Conservation (phyloP, 2,797 vertebrate species). For the Percopsis omiscomaycus region DNA sequence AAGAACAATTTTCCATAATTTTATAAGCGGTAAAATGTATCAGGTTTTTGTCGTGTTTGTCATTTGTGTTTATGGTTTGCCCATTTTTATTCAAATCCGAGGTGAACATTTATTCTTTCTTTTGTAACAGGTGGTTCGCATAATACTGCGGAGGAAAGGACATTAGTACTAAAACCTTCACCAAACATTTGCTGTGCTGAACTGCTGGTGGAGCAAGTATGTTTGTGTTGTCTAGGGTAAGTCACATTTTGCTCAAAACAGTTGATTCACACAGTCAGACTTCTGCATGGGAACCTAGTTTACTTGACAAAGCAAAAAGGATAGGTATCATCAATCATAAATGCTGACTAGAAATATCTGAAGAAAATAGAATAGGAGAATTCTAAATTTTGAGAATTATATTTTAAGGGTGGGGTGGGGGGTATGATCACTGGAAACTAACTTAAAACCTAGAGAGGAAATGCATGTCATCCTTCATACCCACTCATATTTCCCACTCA, state of each 20-base stretch:
- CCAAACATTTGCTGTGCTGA: slow-evolving; percentile 60
- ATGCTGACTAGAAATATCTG: not conserved
- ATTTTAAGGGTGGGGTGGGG: not conserved
- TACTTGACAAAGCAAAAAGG: slow-evolving; percentile 53
- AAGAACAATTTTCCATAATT: too few species aligned
- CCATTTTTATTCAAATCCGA: too few species aligned
- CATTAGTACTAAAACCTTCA: slow-evolving; percentile 36
- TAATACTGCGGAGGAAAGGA: slow-evolving; percentile 16
- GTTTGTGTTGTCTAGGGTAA: slow-evolving; percentile 15
- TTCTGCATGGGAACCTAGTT: slow-evolving; percentile 35
- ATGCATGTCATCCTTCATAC: slow-evolving; percentile 35
- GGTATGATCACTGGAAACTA: not conserved
- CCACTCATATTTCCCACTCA: not conserved
- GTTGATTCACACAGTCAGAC: slow-evolving; percentile 6
- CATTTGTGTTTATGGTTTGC: too few species aligned
- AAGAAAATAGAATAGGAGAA: too few species aligned
- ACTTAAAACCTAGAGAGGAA: slow-evolving; percentile 18
- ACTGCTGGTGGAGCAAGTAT: slow-evolving; percentile 45
- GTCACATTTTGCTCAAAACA: slow-evolving; percentile 34
- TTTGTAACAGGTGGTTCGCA: too few species aligned
- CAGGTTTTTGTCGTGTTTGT: too few species aligned
- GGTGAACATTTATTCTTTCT: too few species aligned
- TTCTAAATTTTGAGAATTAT: not conserved
- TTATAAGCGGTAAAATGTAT: too few species aligned
- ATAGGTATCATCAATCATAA: slow-evolving; percentile 35